Percentiles rank a stretch among this genome's conserved stretches.
These are phyloP conservation scores for Vanessa atalanta DNA, from an alignment of 1,140 invertebrate genomes.

Conservation along the genomic window DNA sequence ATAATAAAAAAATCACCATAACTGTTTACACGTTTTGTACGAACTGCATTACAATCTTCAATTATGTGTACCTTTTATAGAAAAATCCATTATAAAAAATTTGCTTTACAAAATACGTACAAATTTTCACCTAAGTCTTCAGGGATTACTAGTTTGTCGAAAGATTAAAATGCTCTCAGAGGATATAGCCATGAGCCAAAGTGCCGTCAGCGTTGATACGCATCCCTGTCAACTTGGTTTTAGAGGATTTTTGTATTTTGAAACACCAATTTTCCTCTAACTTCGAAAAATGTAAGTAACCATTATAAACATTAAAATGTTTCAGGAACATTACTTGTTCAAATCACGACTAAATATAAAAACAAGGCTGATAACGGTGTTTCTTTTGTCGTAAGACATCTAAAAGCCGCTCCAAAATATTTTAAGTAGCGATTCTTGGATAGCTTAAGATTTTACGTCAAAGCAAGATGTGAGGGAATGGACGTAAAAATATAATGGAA, in stretches of 20 bases:
- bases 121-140: not conserved
- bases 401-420: too few species aligned
- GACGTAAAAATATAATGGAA: not conserved
- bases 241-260: not conserved
- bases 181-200: conserved; percentile 10
- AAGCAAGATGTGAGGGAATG: not conserved
- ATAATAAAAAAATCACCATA: not conserved
- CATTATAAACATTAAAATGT: too few species aligned
- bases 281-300: too few species aligned
- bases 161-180: conserved; percentile 16
- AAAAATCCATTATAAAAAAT: too few species aligned
- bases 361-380: too few species aligned
- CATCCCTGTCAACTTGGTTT: conserved; percentile 6
- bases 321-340: too few species aligned
- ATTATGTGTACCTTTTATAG: too few species aligned
- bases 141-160: not conserved
- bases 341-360: too few species aligned
- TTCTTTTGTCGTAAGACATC: too few species aligned
- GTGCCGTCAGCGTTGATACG: not conserved
- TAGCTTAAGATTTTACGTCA: not conserved
- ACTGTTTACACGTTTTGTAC: not conserved
- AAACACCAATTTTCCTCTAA: too few species aligned
- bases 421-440: not conserved
- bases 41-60: not conserved
- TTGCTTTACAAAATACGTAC: too few species aligned